Percentiles rank a stretch among this genome's conserved stretches.
Evolutionary conservation across 1,140 invertebrate genomes (phyloP).

Genomic region (Formica selysi): DNA sequence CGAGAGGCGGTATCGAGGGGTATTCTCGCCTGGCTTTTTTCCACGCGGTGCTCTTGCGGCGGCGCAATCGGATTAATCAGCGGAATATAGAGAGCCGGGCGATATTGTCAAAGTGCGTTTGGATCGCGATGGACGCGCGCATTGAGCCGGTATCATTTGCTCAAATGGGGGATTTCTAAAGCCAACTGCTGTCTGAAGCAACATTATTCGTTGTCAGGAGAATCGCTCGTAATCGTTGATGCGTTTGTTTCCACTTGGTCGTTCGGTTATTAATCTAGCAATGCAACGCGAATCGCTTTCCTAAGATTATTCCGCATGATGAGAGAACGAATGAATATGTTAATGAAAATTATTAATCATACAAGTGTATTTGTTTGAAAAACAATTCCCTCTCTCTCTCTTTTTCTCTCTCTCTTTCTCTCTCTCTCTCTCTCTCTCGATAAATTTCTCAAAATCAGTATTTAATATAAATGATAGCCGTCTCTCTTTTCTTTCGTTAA

Average conservation of each 20-base stretch:
- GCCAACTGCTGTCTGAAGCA: neutral
- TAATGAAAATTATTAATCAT: slow-evolving; percentile 2
- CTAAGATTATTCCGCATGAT: neutral
- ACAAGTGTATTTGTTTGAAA: neutral
- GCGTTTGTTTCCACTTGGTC: neutral
- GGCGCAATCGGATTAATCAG: slow-evolving; percentile 61
- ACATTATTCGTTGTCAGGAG: neutral
- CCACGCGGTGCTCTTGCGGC: slow-evolving; percentile 18
- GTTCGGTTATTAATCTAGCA: slow-evolving; percentile 22
- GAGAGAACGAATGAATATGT: neutral
- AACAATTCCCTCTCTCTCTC: neutral
- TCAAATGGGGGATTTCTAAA: slow-evolving; percentile 6
- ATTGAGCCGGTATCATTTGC: slow-evolving; percentile 12
- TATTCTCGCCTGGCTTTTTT: slow-evolving; percentile 30
- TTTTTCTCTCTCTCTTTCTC: too few species aligned
- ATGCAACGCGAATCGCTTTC: neutral
- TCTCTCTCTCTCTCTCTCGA: too few species aligned
- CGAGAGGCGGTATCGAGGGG: neutral
- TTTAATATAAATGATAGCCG: neutral
- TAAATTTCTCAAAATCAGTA: neutral
- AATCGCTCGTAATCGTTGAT: slow-evolving; percentile 13
- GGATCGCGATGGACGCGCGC: slow-evolving; percentile 29
- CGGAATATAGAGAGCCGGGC: slow-evolving; percentile 42
- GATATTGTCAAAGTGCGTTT: slow-evolving; percentile 55
- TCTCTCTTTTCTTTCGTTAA: neutral